These are phyloP conservation scores for Orthonyx spaldingii DNA, from an alignment of 2,113 vertebrate species.

Conservation along the genomic window DNA sequence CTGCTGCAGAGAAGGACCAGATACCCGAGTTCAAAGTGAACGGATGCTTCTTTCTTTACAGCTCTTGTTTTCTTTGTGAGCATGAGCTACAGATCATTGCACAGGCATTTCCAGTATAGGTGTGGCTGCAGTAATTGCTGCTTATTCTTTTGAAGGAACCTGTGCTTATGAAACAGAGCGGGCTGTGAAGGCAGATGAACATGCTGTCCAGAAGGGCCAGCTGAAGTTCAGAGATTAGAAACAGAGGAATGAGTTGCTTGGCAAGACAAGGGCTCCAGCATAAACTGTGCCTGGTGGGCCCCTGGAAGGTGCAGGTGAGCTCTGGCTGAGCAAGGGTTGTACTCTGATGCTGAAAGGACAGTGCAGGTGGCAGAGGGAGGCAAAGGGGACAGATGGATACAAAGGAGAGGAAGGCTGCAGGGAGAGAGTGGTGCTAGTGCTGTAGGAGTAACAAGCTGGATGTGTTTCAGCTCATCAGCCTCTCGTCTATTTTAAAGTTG, in stretches of 20 bases:
- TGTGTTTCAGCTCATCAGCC: neutral
- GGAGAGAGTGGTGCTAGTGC: neutral
- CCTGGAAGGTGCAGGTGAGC: neutral
- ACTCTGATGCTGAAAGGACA: neutral
- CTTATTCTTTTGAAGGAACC: neutral
- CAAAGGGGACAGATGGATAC: neutral
- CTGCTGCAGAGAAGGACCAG: constrained; percentile 7
- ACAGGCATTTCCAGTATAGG: constrained; percentile 53
- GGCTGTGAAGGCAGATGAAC: neutral
- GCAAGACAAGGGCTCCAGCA: neutral
- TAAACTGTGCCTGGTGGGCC: neutral
- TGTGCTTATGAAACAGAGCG: neutral
- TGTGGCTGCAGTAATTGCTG: constrained; percentile 43
- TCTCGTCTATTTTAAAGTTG: constrained; percentile 8
- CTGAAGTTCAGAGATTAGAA: neutral
- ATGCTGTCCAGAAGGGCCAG: neutral
- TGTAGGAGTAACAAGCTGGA: neutral
- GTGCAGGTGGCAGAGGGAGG: neutral
- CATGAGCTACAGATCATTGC: neutral
- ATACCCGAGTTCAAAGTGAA: neutral
- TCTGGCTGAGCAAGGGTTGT: neutral
- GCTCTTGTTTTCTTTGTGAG: constrained; percentile 6
- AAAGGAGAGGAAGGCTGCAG: neutral
- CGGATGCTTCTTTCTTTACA: neutral
- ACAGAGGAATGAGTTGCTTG: neutral